phyloP scores from a whole-genome alignment of 2,113 vertebrate species.

The Cryptotis parvus region DNA sequence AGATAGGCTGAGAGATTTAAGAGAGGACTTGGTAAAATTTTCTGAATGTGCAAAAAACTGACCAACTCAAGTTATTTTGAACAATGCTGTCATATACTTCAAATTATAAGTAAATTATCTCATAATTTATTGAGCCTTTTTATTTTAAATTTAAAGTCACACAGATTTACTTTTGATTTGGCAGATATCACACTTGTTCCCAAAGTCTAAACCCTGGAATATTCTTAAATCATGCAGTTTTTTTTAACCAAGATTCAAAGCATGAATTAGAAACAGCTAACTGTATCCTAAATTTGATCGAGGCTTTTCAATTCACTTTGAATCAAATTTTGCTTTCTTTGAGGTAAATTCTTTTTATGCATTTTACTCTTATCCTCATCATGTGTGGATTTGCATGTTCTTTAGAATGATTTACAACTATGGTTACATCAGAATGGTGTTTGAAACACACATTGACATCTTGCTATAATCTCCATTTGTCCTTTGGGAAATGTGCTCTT shows the following conservation, averaged over 20 bases:
- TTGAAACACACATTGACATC: slow-evolving; percentile 3
- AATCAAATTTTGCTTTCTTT: slow-evolving; percentile 20
- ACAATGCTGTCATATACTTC: neutral
- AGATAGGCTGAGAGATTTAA: neutral
- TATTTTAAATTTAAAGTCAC: neutral
- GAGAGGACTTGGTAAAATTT: neutral
- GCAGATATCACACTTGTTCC: neutral
- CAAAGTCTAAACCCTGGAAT: neutral
- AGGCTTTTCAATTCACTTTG: slow-evolving; percentile 33
- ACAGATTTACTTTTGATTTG: slow-evolving; percentile 19
- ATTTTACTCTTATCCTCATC: neutral
- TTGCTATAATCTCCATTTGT: neutral
- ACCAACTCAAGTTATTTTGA: neutral
- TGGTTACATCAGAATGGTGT: neutral
- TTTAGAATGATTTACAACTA: slow-evolving; percentile 7
- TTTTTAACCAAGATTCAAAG: neutral
- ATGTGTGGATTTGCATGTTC: neutral
- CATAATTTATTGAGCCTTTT: neutral
- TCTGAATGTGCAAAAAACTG: neutral
- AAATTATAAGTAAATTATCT: neutral
- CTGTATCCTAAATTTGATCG: slow-evolving; percentile 14
- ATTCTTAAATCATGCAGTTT: slow-evolving; percentile 43
- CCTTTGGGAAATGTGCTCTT: neutral
- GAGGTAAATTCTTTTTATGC: neutral
- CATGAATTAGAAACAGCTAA: neutral